phyloP scores from a whole-genome alignment of 1,140 invertebrate species.

The Venustaconcha ellipsiformis region DNA sequence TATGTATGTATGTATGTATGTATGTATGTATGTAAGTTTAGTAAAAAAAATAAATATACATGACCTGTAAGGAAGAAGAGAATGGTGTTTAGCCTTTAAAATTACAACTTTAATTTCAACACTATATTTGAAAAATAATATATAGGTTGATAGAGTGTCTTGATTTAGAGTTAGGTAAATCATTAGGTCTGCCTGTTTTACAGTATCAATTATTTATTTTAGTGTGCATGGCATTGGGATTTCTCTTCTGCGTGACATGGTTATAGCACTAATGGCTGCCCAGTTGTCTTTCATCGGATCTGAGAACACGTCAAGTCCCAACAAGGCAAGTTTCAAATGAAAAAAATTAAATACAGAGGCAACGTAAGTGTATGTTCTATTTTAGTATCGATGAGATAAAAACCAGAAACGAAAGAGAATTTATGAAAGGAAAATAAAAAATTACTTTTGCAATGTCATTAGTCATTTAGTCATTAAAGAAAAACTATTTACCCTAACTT shows the following conservation, averaged over 20 bases:
- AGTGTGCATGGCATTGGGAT: slow-evolving; percentile 14
- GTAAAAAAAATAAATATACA: too few relatives aligned
- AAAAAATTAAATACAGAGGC: neutral
- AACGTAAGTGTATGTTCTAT: neutral
- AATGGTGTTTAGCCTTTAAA: too few relatives aligned
- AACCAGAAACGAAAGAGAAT: neutral
- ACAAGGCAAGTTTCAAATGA: neutral
- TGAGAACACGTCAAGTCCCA: slow-evolving; percentile 20
- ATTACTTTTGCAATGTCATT: too few relatives aligned
- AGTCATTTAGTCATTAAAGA: too few relatives aligned
- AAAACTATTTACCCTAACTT: too few relatives aligned
- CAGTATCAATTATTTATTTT: neutral
- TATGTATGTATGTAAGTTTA: too few relatives aligned
- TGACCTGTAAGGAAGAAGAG: too few relatives aligned
- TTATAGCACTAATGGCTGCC: slow-evolving; percentile 23
- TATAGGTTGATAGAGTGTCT: neutral
- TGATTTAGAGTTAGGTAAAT: neutral
- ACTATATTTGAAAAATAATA: neutral
- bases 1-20: too few relatives aligned
- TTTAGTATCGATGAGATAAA: neutral
- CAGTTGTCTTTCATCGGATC: slow-evolving; percentile 28
- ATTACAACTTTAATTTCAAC: neutral
- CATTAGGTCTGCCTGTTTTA: neutral
- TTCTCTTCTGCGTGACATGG: slow-evolving; percentile 21
- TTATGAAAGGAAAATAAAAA: neutral